Percentiles rank a stretch among this genome's conserved stretches.
Evolutionary conservation across 2,797 vertebrate species (phyloP).

Genomic region (Lithobates sylvaticus): DNA sequence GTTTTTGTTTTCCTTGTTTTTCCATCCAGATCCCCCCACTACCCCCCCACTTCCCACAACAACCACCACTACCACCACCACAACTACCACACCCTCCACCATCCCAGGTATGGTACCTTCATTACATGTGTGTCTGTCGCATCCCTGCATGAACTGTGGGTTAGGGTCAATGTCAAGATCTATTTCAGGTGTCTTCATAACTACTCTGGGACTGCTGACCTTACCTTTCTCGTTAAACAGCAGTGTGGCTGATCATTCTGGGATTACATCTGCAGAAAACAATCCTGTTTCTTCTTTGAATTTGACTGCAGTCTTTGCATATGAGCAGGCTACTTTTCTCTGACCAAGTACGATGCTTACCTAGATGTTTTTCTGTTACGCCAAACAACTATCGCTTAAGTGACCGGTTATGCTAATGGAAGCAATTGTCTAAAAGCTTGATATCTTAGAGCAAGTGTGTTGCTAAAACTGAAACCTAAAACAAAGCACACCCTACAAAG

Average conservation of each 20-base stretch:
- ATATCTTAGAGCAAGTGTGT: too few species aligned
- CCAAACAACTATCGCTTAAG: not conserved
- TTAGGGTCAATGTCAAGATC: not conserved
- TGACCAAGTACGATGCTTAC: not conserved
- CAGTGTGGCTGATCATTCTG: not conserved
- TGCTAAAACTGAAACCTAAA: too few species aligned
- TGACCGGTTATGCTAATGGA: too few species aligned
- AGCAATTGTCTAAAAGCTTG: too few species aligned
- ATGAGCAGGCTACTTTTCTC: not conserved
- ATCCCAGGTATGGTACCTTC: constrained; percentile 96
- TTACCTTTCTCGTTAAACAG: not conserved
- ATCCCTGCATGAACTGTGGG: constrained; percentile 68
- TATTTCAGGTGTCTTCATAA: not conserved
- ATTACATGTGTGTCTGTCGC: constrained; percentile 69
- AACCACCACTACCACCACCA: constrained; percentile 74
- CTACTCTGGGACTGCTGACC: not conserved
- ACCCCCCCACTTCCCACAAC: constrained; percentile 98
- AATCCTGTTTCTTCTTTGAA: not conserved
- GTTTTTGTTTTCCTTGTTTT: constrained; percentile 81
- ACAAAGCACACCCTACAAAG: too few species aligned
- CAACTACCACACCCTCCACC: constrained; percentile 84
- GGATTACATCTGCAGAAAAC: too few species aligned
- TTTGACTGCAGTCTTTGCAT: too few species aligned
- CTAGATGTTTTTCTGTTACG: not conserved
- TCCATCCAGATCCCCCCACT: constrained; percentile 98